Conservation (phyloP, 1,140 invertebrate species). For the Theocolax elegans region DNA sequence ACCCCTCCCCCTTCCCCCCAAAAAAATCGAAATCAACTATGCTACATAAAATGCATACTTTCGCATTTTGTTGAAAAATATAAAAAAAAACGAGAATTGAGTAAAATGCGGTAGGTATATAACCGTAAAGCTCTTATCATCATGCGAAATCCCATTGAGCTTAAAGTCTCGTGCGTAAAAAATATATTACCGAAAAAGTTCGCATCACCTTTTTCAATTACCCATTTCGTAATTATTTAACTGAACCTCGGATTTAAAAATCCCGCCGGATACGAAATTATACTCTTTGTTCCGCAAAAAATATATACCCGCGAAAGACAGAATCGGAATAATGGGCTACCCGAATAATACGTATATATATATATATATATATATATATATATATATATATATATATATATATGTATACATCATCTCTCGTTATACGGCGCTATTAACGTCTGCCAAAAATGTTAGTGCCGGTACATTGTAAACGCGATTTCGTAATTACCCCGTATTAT, state of each 20-base stretch:
- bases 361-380: background rate
- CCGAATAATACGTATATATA: background rate
- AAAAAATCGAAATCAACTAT: no score
- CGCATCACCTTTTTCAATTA: background rate
- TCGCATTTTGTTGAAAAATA: no score
- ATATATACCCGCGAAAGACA: background rate
- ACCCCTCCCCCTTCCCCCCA: no score
- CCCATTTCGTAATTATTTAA: background rate
- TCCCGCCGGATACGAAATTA: background rate
- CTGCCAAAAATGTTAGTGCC: background rate
- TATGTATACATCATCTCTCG: background rate
- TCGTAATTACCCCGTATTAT: conserved; percentile 13
- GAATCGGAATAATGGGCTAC: background rate
- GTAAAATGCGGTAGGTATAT: no score
- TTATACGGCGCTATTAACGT: conserved; percentile 20
- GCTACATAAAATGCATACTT: no score
- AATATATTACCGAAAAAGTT: background rate
- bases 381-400: background rate
- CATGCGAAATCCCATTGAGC: no score
- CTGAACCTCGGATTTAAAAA: background rate
- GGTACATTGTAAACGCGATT: conserved; percentile 18
- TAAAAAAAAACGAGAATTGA: no score
- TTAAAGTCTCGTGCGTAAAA: no score
- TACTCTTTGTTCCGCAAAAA: background rate
- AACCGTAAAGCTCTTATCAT: no score